Conservation (phyloP, 2,797 vertebrate species). For the Rallus crepitans region DNA sequence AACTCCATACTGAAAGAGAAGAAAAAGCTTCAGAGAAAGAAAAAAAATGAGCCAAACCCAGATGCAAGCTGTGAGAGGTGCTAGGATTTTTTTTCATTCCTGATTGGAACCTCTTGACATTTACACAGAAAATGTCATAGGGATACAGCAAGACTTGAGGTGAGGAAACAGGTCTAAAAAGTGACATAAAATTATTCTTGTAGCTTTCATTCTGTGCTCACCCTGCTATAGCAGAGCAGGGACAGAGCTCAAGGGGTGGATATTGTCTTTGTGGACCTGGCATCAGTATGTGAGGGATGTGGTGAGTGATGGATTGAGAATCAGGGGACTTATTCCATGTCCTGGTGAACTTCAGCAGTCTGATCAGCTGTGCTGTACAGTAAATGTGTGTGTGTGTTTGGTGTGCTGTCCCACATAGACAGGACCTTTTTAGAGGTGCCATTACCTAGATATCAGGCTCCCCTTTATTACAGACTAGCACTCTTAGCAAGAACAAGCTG, state of each 20-base stretch:
- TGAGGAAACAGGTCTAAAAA: not conserved
- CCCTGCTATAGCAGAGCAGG: not conserved
- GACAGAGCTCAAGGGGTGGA: not conserved
- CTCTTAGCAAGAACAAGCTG: not conserved
- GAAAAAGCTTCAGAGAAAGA: constrained; percentile 21
- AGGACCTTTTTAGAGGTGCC: not conserved
- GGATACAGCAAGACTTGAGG: not conserved
- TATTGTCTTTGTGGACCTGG: not conserved
- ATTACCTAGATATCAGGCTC: not conserved
- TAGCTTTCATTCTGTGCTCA: not conserved
- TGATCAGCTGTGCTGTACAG: not conserved
- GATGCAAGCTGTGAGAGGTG: not conserved
- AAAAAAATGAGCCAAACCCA: not conserved
- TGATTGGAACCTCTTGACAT: not conserved
- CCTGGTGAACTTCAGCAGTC: not conserved
- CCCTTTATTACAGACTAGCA: not conserved
- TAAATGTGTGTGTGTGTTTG: not conserved
- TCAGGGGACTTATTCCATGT: not conserved
- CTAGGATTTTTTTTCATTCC: not conserved
- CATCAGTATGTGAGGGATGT: rapidly evolving
- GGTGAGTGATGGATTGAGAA: not conserved
- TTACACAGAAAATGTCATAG: not conserved
- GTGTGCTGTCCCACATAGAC: not conserved
- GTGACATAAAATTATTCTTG: not conserved
- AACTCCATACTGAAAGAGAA: constrained; percentile 11